These are phyloP conservation scores for Onychorhynchus coronatus DNA, from an alignment of 2,113 vertebrate genomes.

Conservation along the genomic window DNA sequence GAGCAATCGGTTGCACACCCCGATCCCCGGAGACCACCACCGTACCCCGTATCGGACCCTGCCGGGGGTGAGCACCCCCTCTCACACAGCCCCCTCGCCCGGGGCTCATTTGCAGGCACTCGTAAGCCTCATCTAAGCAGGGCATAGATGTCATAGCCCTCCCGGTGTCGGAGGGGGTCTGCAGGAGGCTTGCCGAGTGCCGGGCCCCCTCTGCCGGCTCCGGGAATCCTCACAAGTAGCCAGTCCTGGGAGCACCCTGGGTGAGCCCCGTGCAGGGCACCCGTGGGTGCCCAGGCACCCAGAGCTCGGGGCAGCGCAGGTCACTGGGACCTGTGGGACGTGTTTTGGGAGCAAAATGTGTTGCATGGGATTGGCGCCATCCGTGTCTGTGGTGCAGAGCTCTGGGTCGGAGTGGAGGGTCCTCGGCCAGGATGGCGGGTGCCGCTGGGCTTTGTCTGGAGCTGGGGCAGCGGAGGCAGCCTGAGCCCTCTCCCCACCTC, in stretches of 20 bases:
- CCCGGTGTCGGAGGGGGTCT: background rate
- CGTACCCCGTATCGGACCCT: accelerated
- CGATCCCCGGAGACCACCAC: accelerated
- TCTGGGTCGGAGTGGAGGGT: background rate
- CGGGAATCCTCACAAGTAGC: background rate
- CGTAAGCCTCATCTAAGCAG: background rate
- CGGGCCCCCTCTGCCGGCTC: conserved; percentile 62
- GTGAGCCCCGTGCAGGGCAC: background rate
- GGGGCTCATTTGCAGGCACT: background rate
- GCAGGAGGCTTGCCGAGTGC: background rate
- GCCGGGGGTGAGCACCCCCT: background rate
- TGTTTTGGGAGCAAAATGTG: background rate
- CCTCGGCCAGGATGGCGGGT: background rate
- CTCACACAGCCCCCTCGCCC: background rate
- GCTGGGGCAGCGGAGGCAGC: background rate
- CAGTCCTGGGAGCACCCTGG: background rate
- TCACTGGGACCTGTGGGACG: accelerated
- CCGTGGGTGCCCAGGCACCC: background rate
- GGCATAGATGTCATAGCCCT: conserved; percentile 1
- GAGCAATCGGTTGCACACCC: accelerated
- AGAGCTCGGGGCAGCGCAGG: accelerated
- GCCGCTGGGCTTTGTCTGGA: background rate
- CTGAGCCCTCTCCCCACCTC: background rate
- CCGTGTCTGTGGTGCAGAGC: accelerated
- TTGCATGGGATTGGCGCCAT: background rate